A percentile compares a stretch with the other conserved stretches of the same genome.
phyloP scores from a whole-genome alignment of 1,140 invertebrate species.

The Acyrthosiphon pisum region DNA sequence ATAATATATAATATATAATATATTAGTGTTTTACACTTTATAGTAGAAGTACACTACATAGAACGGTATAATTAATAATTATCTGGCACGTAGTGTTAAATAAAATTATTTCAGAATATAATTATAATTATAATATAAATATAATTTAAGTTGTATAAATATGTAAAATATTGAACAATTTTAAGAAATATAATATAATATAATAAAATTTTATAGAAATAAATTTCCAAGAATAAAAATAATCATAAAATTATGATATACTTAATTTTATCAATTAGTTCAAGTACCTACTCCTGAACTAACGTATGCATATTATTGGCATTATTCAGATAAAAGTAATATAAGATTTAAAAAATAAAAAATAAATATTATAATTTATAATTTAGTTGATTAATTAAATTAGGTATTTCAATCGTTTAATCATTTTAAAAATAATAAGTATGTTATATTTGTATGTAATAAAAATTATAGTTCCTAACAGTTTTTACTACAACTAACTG shows the following conservation, averaged over 20 bases:
- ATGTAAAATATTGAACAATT: not conserved
- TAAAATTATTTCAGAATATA: too few relatives aligned
- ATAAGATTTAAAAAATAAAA: not conserved
- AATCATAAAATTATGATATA: not conserved
- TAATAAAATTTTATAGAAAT: not conserved
- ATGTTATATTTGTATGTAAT: not conserved
- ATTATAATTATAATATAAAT: not conserved
- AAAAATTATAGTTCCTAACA: not conserved
- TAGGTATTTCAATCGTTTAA: not conserved
- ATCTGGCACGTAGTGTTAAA: too few relatives aligned
- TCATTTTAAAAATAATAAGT: not conserved
- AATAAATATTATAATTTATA: not conserved
- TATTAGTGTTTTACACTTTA: too few relatives aligned
- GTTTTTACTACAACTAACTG: not conserved
- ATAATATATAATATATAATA: too few relatives aligned
- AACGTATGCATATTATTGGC: not conserved
- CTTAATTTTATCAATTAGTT: not conserved
- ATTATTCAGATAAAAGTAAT: not conserved
- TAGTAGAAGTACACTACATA: not conserved
- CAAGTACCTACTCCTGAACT: not conserved
- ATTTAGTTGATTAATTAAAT: not conserved
- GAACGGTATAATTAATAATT: not conserved
- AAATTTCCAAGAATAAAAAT: not conserved
- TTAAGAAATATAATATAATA: not conserved
- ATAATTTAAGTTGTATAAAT: not conserved